A percentile compares a stretch with the other conserved stretches of the same genome.
Conservation (phyloP, 2,113 vertebrate genomes). For the human region DNA sequence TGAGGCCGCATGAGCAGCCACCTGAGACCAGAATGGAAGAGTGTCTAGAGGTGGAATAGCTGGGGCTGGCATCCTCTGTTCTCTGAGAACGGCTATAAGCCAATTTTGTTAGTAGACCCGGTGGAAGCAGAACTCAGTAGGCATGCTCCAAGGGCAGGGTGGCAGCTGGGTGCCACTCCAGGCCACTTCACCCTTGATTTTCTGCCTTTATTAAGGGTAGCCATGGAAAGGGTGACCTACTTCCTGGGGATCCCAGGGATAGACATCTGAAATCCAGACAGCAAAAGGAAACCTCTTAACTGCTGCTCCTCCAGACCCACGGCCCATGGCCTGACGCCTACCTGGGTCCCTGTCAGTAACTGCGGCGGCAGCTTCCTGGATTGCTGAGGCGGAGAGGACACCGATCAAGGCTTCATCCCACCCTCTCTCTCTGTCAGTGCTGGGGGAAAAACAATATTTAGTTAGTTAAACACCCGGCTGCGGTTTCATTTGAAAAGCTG, state of each 20-base stretch:
- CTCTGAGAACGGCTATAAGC: neutral
- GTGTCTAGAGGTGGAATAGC: neutral
- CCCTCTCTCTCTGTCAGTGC: conserved; percentile 40
- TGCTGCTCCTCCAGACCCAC: neutral
- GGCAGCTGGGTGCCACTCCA: neutral
- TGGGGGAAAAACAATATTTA: conserved; percentile 64
- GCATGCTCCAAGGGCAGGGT: rapidly evolving
- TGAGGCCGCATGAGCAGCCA: neutral
- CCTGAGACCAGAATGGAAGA: neutral
- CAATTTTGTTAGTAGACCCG: neutral
- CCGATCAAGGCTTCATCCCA: neutral
- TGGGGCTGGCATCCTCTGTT: neutral
- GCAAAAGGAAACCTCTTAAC: neutral
- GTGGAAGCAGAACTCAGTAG: neutral
- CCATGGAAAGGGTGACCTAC: neutral
- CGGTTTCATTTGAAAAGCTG: conserved; percentile 74
- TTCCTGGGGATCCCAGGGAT: neutral
- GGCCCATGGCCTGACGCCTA: neutral
- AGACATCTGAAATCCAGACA: neutral
- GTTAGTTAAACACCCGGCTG: conserved; percentile 72
- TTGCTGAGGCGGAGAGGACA: neutral
- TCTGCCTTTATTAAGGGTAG: neutral
- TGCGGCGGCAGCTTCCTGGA: neutral
- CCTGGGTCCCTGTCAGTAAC: conserved; percentile 25
- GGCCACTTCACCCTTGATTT: neutral